Conservation (phyloP, 2,113 vertebrate species). For the Monopterus albus region DNA sequence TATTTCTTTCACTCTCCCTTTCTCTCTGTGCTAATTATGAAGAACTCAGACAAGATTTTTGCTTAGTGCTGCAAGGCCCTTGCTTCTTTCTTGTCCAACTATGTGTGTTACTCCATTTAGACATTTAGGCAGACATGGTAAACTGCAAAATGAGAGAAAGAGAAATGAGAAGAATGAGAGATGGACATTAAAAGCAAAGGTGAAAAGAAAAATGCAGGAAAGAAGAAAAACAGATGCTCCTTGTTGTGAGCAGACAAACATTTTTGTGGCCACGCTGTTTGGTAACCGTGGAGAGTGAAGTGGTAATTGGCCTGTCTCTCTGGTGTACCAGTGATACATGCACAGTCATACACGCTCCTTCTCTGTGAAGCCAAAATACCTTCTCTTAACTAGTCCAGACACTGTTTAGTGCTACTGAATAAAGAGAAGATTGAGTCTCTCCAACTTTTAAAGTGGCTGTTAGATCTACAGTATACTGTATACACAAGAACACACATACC, state of each 20-base stretch:
- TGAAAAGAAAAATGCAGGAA: constrained; percentile 11
- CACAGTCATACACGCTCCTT: constrained; percentile 57
- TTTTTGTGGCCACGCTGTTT: constrained; percentile 68
- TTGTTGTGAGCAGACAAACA: constrained; percentile 68
- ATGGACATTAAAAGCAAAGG: constrained; percentile 31
- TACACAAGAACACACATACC: constrained; percentile 61
- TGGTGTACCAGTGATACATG: constrained; percentile 38
- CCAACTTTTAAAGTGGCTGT: constrained; percentile 62
- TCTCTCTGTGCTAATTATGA: constrained; percentile 23
- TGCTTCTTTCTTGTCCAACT: constrained; percentile 27
- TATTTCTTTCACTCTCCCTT: constrained; percentile 7
- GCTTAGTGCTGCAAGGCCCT: constrained; percentile 6
- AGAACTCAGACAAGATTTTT: constrained; percentile 33
- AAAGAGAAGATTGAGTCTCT: constrained; percentile 65
- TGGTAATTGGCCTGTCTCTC: constrained; percentile 63
- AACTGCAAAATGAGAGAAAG: constrained; percentile 18
- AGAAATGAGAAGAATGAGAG: constrained; percentile 7
- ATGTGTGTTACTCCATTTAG: constrained; percentile 12
- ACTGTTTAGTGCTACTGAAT: constrained; percentile 62
- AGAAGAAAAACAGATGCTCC: constrained; percentile 59
- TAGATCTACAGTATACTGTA: constrained; percentile 53
- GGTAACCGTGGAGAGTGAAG: constrained; percentile 75
- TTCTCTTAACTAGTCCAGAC: constrained; percentile 50
- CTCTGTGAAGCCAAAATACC: constrained; percentile 48
- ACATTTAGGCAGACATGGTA: constrained; percentile 5